Percentiles rank a stretch among this genome's conserved stretches.
Evolutionary conservation across 2,888 invertebrate genomes (phyloP).

Genomic region (Plebejus argus): DNA sequence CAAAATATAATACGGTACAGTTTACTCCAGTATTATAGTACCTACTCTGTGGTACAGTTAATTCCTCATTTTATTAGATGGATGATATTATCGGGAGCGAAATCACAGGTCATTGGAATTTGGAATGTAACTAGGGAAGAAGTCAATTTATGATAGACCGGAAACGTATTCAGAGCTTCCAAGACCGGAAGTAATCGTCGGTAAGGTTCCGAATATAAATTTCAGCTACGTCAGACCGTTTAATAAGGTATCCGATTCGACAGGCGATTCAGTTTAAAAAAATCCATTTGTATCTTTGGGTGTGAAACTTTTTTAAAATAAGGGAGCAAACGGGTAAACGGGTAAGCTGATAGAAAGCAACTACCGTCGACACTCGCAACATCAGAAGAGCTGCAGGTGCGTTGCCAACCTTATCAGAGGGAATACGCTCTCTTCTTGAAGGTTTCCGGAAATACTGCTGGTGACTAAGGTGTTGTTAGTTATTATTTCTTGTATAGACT

Average conservation of each 20-base stretch:
- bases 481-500: neutral
- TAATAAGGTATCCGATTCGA: constrained; percentile 14
- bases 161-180: constrained; percentile 5
- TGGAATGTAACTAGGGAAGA: constrained; percentile 9
- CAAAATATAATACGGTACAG: too few species aligned
- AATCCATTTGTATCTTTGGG: neutral
- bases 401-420: too few species aligned
- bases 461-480: neutral
- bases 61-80: neutral
- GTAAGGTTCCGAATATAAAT: constrained; percentile 4
- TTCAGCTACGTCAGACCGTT: constrained; percentile 15
- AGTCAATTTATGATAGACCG: constrained; percentile 7
- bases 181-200: constrained; percentile 4
- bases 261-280: neutral
- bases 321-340: too few species aligned
- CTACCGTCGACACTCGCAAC: too few species aligned
- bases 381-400: too few species aligned
- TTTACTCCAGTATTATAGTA: too few species aligned
- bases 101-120: constrained; percentile 3
- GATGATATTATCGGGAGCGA: neutral
- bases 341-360: too few species aligned
- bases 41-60: too few species aligned
- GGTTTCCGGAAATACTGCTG: too few species aligned
- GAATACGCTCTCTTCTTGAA: too few species aligned
- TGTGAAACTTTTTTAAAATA: too few species aligned